Base-by-base conservation (phyloP, 2,797 vertebrate genomes). In the Malacoctenus gilli region DNA sequence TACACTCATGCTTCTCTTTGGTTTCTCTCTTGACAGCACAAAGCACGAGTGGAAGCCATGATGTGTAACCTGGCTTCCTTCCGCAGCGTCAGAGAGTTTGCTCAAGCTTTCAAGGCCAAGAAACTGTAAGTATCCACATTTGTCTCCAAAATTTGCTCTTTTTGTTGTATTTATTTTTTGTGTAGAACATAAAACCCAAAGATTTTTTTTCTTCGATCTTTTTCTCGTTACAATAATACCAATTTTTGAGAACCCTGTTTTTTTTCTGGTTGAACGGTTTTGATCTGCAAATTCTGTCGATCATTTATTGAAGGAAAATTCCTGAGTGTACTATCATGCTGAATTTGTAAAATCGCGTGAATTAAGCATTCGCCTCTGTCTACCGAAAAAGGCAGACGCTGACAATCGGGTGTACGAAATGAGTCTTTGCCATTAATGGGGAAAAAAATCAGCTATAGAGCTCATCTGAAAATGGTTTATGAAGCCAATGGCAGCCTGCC, bases 21-120 rank as follows among this genome's bases (percentile, higher is more conserved):
- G 56, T 68, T 60, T 68, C 7, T 82, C 16, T 82, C 40, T 75
- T 38, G 22, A 14, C 85, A 99, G 97, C 94, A 95, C 81, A 98
- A 98, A 94, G 95, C 97, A 59, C 93, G 92, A 80, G 94, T 96
- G 21, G 97, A 99, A 84, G 93, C 93, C 76, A 95, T 98, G 93
- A 91, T 91, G 89, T 93, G 97, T 73, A 95, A 99, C 89, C 91
- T 99, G 51, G 91, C 94, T 54, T 93, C 94, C 52, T 90, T 99
- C 68, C 91, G 87, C 71, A 98, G 95, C 4, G 92, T 98, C 82
- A 89, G 91, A 66, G 92, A 89, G 79, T 99, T 98, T 77, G 91
- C 94, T 7, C 93, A 95, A 63, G 90, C 91, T 20, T 99, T 96
- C 89, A 96, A 93, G 86, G 93, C 94, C 80, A 97, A 91, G 85